A percentile compares a stretch with the other conserved stretches of the same genome.
Evolutionary conservation across 2,888 invertebrate genomes (phyloP).

Genomic region (Tuta absoluta): DNA sequence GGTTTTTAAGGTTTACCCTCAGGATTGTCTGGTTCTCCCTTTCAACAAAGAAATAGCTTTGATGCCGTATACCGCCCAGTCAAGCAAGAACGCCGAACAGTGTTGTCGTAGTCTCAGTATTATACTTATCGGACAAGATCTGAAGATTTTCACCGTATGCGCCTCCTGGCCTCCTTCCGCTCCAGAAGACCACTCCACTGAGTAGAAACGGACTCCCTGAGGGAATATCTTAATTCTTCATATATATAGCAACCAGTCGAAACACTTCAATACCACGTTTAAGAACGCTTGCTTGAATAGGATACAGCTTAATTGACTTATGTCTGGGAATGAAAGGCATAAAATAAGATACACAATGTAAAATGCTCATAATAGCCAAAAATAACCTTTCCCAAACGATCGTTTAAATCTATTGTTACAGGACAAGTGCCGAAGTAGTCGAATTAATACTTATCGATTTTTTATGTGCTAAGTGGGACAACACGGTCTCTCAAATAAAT

Average conservation of each 20-base stretch:
- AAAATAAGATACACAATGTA: background rate
- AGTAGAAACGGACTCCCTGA: background rate
- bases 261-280: conserved; percentile 6
- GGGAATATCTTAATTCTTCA: background rate
- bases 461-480: too few relatives aligned
- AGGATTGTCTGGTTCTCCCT: background rate
- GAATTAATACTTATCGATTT: too few relatives aligned
- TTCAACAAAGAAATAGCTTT: background rate
- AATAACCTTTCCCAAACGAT: background rate
- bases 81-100: background rate
- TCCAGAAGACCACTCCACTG: background rate
- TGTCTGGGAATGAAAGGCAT: background rate
- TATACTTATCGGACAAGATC: background rate
- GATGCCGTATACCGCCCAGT: background rate
- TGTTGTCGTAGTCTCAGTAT: background rate
- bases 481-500: too few relatives aligned
- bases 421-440: background rate
- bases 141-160: background rate
- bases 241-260: background rate
- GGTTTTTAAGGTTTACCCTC: background rate
- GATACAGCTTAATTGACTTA: background rate
- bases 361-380: background rate
- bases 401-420: background rate
- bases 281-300: background rate
- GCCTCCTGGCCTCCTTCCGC: background rate